Base-by-base conservation (phyloP, 2,113 vertebrate genomes). In the Prinia subflava region DNA sequence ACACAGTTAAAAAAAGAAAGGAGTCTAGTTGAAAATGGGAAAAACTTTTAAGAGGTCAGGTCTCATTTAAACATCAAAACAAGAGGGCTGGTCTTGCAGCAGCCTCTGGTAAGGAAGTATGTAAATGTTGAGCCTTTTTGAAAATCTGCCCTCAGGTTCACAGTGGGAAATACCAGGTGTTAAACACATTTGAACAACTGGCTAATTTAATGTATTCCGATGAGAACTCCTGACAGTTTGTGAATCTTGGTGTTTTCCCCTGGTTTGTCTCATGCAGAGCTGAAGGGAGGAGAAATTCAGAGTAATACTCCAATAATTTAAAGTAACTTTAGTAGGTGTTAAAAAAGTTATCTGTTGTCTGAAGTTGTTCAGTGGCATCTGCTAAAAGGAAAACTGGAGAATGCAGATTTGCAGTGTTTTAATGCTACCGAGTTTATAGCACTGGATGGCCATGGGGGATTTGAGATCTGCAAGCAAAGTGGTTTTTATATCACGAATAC, bases 1-100 rank as follows among this genome's bases (percentile, higher is more conserved):
- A 18, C 19, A 46, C 25, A 4, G 4, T 47, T 55, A 3, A 28
- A 41, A 47, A 33, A 20, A n/a, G 10, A 24, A 25, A 46, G 11
- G 0, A 0, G 0, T 25, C 25, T 13, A 25, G 42, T 41, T 35
- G 8, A 53, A 70, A 65, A 67, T 16, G 2, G 5, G 28, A 87
- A 35, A 18, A 71, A 13, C 11, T 64, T 93, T 28, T 0, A 37
- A 53, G 60, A 64, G 25, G 9, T 81, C 65, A 41, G 11, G 3
- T 84, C n/a, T 87, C 47, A 69, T 89, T 87, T 64, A 75, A 84
- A 27, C 60, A 44, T 71, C 25, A 31, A 31, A 75, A 65, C 15
- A 49, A 31, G 24, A 19, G 30, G 3, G 9, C 24, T 71, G 49
- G 3, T 81, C n/a, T 96, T 89, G 15, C 25, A 64, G 22, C 41